phyloP scores from a whole-genome alignment of 1,140 invertebrate genomes.

The Sitobion miscanthi region DNA sequence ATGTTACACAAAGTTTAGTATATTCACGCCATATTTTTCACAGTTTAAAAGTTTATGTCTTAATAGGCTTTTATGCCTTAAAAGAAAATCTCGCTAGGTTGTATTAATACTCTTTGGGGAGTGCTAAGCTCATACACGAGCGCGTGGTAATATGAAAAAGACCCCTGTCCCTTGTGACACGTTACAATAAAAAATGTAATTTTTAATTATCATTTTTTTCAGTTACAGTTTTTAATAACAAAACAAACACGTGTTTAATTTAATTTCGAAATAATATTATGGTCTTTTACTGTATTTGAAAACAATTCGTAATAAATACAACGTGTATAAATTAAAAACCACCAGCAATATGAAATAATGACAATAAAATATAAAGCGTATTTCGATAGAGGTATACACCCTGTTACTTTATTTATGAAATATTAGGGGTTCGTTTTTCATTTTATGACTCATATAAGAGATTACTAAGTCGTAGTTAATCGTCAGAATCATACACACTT shows the following conservation, averaged over 20 bases:
- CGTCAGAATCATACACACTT: neutral
- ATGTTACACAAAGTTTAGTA: slow-evolving; percentile 15
- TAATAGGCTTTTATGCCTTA: slow-evolving; percentile 47
- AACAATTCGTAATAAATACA: slow-evolving; percentile 16
- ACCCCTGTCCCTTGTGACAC: slow-evolving; percentile 51
- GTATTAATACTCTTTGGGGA: slow-evolving; percentile 50
- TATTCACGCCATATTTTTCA: slow-evolving; percentile 40
- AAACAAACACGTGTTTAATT: slow-evolving; percentile 50
- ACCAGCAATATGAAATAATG: neutral
- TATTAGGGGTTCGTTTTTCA: neutral
- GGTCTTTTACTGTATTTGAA: neutral
- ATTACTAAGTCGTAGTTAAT: neutral
- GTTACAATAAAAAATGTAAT: slow-evolving; percentile 53
- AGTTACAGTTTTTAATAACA: slow-evolving; percentile 51
- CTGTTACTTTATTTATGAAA: neutral
- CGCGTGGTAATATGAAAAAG: slow-evolving; percentile 44
- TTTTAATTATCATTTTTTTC: slow-evolving; percentile 53
- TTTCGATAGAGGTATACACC: neutral
- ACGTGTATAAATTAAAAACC: slow-evolving; percentile 1
- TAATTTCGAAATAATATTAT: neutral
- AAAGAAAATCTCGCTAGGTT: slow-evolving; percentile 44
- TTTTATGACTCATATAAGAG: neutral
- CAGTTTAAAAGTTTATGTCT: slow-evolving; percentile 38
- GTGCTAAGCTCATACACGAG: slow-evolving; percentile 50
- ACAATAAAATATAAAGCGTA: neutral